Conservation (phyloP, 2,888 invertebrate species). For the Osmoderma eremita region DNA sequence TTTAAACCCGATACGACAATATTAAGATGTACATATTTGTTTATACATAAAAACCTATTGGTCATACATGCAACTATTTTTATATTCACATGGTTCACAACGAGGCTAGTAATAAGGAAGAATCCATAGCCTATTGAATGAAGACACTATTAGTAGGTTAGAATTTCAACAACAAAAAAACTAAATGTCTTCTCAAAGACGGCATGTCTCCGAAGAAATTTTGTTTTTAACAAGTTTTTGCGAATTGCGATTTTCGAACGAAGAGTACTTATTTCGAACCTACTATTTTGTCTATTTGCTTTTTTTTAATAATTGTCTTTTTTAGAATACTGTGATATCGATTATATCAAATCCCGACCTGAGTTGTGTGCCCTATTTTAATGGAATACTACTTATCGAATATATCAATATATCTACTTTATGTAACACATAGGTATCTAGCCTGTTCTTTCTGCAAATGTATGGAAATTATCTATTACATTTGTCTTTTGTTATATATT, state of each 20-base stretch:
- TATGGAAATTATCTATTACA: conserved; percentile 29
- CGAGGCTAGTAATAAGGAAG: conserved; percentile 13
- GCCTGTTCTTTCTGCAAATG: conserved; percentile 33
- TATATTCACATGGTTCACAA: conserved; percentile 35
- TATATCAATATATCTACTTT: conserved; percentile 21
- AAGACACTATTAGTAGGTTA: conserved; percentile 26
- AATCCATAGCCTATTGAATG: conserved; percentile 9
- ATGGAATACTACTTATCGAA: conserved; percentile 27
- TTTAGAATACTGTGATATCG: conserved; percentile 43
- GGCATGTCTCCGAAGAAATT: conserved; percentile 31
- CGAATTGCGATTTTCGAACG: conserved; percentile 45
- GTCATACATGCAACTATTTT: conserved; percentile 34
- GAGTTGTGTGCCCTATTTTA: conserved; percentile 39
- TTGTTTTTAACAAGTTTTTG: conserved; percentile 41
- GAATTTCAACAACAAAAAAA: conserved; percentile 18
- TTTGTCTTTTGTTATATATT: conserved; percentile 37
- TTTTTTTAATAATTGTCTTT: conserved; percentile 33
- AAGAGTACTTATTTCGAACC: conserved; percentile 40
- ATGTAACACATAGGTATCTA: conserved; percentile 10
- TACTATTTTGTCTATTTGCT: conserved; percentile 29
- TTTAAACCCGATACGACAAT: conserved; percentile 22
- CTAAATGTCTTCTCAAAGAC: conserved; percentile 30
- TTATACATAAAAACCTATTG: conserved; percentile 20
- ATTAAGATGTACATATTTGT: conserved; percentile 41
- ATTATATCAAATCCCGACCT: conserved; percentile 39